These are phyloP conservation scores for Rhinophrynus dorsalis DNA, from an alignment of 2,797 vertebrate genomes.

Conservation along the genomic window DNA sequence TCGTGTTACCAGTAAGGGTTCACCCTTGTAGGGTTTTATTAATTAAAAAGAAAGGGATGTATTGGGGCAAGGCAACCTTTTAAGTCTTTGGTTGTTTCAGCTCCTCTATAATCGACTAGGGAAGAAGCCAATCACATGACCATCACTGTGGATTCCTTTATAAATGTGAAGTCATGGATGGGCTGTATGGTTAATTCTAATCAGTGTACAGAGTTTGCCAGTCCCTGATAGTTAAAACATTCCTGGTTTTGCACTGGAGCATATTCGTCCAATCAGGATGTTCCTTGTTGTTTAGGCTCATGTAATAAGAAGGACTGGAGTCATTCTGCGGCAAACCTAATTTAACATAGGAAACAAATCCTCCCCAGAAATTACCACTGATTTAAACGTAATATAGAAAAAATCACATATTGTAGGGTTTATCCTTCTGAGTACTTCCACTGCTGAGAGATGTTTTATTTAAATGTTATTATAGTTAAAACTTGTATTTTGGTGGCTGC, in stretches of 20 bases:
- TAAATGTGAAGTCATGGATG: neutral
- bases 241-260: slow-evolving; percentile 42
- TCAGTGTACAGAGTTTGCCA: neutral
- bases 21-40: slow-evolving; percentile 28
- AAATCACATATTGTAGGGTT: no score
- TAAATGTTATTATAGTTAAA: no score
- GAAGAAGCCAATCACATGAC: neutral
- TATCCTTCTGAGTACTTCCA: no score
- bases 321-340: no score
- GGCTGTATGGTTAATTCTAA: neutral
- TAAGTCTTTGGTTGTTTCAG: neutral
- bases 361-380: no score
- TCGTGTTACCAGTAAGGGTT: slow-evolving; percentile 12
- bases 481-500: no score
- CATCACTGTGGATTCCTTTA: neutral
- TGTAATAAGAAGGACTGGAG: no score
- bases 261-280: slow-evolving; percentile 16
- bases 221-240: neutral
- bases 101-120: neutral
- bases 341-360: no score
- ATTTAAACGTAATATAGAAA: no score
- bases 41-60: neutral
- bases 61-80: neutral
- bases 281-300: slow-evolving; percentile 11
- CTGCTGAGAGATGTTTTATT: no score